A percentile compares a stretch with the other conserved stretches of the same genome.
Evolutionary conservation across 2,113 vertebrate genomes (phyloP).

Genomic region (Vimba vimba): DNA sequence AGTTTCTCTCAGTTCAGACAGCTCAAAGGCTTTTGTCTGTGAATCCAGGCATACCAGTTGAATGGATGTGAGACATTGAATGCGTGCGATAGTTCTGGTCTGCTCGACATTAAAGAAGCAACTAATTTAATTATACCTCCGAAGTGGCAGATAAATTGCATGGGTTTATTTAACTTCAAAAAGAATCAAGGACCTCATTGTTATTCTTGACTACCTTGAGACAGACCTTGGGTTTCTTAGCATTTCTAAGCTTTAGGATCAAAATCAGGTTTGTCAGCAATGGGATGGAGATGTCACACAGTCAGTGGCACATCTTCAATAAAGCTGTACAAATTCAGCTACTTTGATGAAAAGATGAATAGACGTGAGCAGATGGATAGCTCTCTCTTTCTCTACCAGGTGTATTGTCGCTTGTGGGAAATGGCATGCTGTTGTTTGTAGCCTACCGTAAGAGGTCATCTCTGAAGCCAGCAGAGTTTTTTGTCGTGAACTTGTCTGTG

Average conservation of each 20-base stretch:
- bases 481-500: slow-evolving; percentile 80
- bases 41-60: too few relatives aligned
- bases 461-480: slow-evolving; percentile 81
- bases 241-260: not conserved
- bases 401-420: slow-evolving; percentile 78
- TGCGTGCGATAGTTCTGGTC: not conserved
- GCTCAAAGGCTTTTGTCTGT: too few relatives aligned
- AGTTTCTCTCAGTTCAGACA: too few relatives aligned
- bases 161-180: not conserved
- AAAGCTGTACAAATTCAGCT: not conserved
- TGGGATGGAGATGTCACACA: not conserved
- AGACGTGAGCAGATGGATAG: not conserved
- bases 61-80: not conserved
- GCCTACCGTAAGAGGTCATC: slow-evolving; percentile 79
- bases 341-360: not conserved
- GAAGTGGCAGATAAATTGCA: not conserved
- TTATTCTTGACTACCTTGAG: not conserved
- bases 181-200: not conserved
- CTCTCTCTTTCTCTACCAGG: slow-evolving; percentile 63
- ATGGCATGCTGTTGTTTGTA: slow-evolving; percentile 75
- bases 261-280: not conserved
- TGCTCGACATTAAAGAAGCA: not conserved
- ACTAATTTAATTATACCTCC: too few relatives aligned
- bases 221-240: not conserved
- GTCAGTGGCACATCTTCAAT: not conserved